These are phyloP conservation scores for Heliocidaris tuberculata DNA, from an alignment of 35 echinoderm and acorn worm genomes.

Conservation along the genomic window DNA sequence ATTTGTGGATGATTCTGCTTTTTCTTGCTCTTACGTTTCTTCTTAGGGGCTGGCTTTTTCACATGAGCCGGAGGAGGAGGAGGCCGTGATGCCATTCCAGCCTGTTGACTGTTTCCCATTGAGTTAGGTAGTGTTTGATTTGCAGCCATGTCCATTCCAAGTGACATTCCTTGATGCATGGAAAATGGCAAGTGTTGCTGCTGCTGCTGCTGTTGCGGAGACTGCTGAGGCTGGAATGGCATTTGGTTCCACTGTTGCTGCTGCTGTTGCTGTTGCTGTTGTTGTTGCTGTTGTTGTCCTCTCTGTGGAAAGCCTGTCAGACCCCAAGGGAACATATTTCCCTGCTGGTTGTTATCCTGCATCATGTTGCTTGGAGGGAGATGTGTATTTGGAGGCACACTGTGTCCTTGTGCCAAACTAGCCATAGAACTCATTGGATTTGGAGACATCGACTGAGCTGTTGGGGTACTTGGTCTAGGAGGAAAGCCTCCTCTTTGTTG, in stretches of 20 bases:
- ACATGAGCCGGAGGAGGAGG: constrained; percentile 41
- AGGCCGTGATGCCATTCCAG: constrained; percentile 52
- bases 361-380: constrained; percentile 37
- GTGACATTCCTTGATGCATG: constrained; percentile 21
- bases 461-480: constrained; percentile 36
- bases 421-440: constrained; percentile 41
- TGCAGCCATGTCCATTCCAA: constrained; percentile 4
- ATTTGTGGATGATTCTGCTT: constrained; percentile 32
- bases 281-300: constrained; percentile 44
- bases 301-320: constrained; percentile 47
- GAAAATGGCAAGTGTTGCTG: constrained; percentile 40
- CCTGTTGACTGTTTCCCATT: constrained; percentile 32
- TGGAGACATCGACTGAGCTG: constrained; percentile 33
- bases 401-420: constrained; percentile 25
- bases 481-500: constrained; percentile 25
- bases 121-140: constrained; percentile 21
- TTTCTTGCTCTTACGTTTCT: constrained; percentile 25
- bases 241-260: constrained; percentile 62
- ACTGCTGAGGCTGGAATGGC: constrained; percentile 41
- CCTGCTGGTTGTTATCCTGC: constrained; percentile 39
- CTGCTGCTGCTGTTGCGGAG: constrained; percentile 55
- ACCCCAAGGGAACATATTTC: constrained; percentile 42
- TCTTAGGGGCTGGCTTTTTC: constrained; percentile 31
- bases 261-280: constrained; percentile 16
- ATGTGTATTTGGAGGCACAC: constrained; percentile 32